Evolutionary conservation across 2,797 vertebrate species (phyloP).

Genomic region (Rhabdophis nuchalis): DNA sequence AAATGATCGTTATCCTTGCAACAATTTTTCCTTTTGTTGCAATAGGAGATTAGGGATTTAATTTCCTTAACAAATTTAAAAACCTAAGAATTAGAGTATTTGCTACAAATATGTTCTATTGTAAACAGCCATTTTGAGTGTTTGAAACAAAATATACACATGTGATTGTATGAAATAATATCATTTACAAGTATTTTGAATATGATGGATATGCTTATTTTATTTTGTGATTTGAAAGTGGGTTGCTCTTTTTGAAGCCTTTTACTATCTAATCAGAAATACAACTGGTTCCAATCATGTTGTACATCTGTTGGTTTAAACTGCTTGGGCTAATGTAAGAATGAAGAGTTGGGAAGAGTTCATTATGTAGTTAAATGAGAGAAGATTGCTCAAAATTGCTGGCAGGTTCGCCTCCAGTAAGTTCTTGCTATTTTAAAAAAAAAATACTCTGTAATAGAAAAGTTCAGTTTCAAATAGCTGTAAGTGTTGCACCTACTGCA

Average conservation of each 20-base stretch:
- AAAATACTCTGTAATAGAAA: no score
- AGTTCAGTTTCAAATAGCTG: neutral
- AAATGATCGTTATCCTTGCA: conserved; percentile 32
- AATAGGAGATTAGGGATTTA: neutral
- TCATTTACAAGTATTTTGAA: neutral
- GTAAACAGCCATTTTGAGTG: conserved; percentile 15
- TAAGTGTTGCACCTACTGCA: neutral
- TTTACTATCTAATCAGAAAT: neutral
- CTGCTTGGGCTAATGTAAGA: neutral
- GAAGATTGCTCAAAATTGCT: neutral
- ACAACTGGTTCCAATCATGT: neutral
- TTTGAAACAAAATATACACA: neutral
- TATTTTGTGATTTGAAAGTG: neutral
- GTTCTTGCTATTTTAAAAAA: no score
- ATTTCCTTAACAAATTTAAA: conserved; percentile 5
- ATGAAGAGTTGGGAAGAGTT: neutral
- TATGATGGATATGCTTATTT: neutral
- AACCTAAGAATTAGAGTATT: conserved; percentile 26
- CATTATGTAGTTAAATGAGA: neutral
- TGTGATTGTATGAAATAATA: neutral
- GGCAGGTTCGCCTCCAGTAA: no score
- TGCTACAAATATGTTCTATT: conserved; percentile 12
- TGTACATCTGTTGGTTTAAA: neutral
- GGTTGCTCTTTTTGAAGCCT: neutral
- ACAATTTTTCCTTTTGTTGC: conserved; percentile 5